Base-by-base conservation (phyloP, 1,140 invertebrate genomes). In the Tribolium castaneum region DNA sequence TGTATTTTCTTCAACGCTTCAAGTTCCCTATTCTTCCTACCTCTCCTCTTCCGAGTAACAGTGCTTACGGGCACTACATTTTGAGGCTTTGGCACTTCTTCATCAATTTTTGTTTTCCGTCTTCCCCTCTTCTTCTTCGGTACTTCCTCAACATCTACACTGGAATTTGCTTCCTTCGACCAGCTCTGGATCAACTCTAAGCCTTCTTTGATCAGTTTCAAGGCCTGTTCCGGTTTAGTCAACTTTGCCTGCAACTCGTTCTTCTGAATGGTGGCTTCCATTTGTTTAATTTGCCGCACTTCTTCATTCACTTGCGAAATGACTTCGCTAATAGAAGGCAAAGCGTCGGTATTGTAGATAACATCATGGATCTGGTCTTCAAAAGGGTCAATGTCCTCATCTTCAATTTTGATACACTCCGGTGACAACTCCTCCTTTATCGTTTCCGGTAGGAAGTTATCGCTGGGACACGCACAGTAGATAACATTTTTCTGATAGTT, bases 151-250 rank as follows among this genome's bases (percentile, higher is more conserved):
- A 19, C 16, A 19, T 19, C 2, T 19, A 19, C 16, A 22, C 6
- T n/a, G 0, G 25, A 30, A 59, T 25, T 6, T n/a, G 54, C 4
- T 25, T 66, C 59, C 12, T 35, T n/a, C 25, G 59, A 66, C 59
- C 59, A 66, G 35, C 59, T 66, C 30, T 66, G 25, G 1, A 66
- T 66, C 30, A 66, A 13, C 12, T 66, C 59, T 30, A 66, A 35
- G 4, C 59, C 59, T 35, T 66, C 14, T 12, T 66, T 66, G 12
- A 66, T 66, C 12, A 66, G 13, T 35, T 66, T 34, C 25, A 66
- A 14, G 13, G 59, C 59, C 14, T 34, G n/a, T 66, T 66, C 59
- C 13, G 59, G 25, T 35, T 35, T 66, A n/a, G 59, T 1, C 1
- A 66, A 30, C 12, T 66, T 66, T 0, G 30, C 25, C 2, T 12